phyloP scores from a whole-genome alignment of 64 coral and sea anemone species.

The Trachythela sp. region DNA sequence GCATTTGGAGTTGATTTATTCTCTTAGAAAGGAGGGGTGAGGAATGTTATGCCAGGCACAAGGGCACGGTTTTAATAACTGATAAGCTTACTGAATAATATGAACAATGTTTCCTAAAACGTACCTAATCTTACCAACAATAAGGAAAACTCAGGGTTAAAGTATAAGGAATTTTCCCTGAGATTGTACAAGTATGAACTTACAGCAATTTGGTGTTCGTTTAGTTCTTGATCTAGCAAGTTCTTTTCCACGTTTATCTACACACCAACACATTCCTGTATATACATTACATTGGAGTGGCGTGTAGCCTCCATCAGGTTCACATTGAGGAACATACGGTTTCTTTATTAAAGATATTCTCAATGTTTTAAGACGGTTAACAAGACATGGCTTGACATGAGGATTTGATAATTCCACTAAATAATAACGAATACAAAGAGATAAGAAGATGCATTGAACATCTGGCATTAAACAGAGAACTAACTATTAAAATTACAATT shows the following conservation, averaged over 20 bases:
- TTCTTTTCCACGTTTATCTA: neutral
- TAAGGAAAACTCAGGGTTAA: too few species aligned
- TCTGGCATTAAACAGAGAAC: too few species aligned
- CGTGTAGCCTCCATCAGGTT: neutral
- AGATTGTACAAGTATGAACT: neutral
- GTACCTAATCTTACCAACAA: too few species aligned
- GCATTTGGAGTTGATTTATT: too few species aligned
- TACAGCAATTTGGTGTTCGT: conserved; percentile 15
- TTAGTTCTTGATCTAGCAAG: neutral
- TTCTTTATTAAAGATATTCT: neutral
- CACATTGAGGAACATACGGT: neutral
- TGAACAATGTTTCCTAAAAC: too few species aligned
- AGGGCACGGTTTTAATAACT: too few species aligned
- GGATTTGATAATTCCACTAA: neutral
- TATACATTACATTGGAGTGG: neutral
- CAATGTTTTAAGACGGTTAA: neutral
- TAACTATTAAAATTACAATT: too few species aligned
- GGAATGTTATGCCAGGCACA: too few species aligned
- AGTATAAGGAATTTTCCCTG: too few species aligned
- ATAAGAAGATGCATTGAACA: neutral
- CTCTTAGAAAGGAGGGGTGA: too few species aligned
- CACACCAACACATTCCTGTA: neutral
- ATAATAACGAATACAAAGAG: neutral
- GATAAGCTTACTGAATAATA: too few species aligned
- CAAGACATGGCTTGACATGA: conserved; percentile 1